Conservation (phyloP, 2,888 invertebrate species). For the Melieria omissa region DNA sequence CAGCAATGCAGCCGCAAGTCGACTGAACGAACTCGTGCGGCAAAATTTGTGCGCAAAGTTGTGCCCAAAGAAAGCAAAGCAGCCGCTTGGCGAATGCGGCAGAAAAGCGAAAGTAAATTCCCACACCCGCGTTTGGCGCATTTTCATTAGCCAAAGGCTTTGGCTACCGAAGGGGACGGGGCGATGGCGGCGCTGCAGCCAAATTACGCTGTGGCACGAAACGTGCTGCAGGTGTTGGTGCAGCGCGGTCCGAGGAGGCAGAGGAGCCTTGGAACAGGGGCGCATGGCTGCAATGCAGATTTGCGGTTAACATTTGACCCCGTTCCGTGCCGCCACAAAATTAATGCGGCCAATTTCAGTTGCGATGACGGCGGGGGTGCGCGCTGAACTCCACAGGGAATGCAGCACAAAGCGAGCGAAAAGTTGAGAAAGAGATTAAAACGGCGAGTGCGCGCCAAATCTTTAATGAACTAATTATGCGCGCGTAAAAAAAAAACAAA, state of each 20-base stretch:
- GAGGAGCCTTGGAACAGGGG: not conserved
- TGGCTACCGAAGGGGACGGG: conserved; percentile 15
- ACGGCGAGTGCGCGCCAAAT: not conserved
- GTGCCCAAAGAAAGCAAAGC: too few relatives aligned
- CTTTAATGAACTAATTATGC: not conserved
- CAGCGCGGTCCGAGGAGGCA: not conserved
- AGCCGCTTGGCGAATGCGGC: conserved; percentile 19
- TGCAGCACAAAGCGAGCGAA: not conserved
- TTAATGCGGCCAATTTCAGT: not conserved
- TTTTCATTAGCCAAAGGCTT: conserved; percentile 14
- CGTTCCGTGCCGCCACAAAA: not conserved
- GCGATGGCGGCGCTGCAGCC: conserved; percentile 18
- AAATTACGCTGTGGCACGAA: conserved; percentile 8
- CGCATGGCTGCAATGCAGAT: conserved; percentile 27
- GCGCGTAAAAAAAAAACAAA: not conserved
- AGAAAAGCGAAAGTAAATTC: conserved; percentile 32
- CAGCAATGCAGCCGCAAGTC: too few relatives aligned
- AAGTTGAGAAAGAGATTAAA: not conserved
- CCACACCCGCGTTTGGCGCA: conserved; percentile 25
- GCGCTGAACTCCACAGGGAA: not conserved
- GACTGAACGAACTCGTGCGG: too few relatives aligned
- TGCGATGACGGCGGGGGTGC: not conserved
- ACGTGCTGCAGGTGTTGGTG: not conserved
- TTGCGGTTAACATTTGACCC: conserved; percentile 20
- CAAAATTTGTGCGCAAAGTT: too few relatives aligned